Conservation (phyloP, 2,113 vertebrate species). For the Eleginops maclovinus region DNA sequence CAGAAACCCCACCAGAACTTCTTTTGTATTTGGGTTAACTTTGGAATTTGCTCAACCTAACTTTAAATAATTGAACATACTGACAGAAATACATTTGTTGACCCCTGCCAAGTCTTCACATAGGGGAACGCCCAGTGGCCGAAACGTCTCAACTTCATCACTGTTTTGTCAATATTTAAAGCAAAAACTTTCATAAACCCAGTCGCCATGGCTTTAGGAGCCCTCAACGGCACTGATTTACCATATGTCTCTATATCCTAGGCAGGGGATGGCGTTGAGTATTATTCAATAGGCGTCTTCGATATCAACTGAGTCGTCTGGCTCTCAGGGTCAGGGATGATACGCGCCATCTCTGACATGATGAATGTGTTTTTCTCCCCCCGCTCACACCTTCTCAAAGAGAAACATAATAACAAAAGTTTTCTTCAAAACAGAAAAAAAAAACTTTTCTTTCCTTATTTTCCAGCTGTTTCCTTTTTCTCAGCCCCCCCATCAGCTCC, state of each 20-base stretch:
- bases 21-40: not conserved
- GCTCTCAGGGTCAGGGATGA: conserved; percentile 77
- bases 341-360: conserved; percentile 76
- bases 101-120: conserved; percentile 18
- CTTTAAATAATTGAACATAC: conserved; percentile 12
- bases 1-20: not conserved
- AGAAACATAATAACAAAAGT: conserved; percentile 82
- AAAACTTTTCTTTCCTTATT: conserved; percentile 48
- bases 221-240: conserved; percentile 52
- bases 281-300: conserved; percentile 76
- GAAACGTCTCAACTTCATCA: conserved; percentile 22
- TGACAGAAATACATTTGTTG: conserved; percentile 16
- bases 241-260: conserved; percentile 70
- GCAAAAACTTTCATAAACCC: conserved; percentile 3
- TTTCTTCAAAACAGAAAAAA: conserved; percentile 67
- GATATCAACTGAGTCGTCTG: conserved; percentile 69
- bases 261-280: conserved; percentile 62
- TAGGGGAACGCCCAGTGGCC: not conserved
- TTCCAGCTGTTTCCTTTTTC: conserved; percentile 28
- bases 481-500: conserved; percentile 33
- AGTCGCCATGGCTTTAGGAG: conserved; percentile 6
- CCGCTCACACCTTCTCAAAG: conserved; percentile 72
- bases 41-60: not conserved
- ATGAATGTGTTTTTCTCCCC: conserved; percentile 80
- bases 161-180: conserved; percentile 34